Evolutionary conservation across 2,888 invertebrate genomes (phyloP).

Genomic region (Parapristionchus giblindavisi): DNA sequence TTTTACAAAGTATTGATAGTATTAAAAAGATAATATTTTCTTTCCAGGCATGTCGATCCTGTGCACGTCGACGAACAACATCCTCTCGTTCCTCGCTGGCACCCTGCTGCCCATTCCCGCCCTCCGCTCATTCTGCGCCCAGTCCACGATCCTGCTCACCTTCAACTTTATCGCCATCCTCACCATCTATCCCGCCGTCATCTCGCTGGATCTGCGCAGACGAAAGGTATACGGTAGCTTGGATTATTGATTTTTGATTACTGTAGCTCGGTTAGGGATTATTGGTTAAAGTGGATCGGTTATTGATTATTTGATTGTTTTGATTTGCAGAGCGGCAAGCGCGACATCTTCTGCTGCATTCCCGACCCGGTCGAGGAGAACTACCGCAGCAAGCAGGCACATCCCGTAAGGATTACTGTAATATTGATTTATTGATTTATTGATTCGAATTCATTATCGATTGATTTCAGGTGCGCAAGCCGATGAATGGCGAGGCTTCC

Average conservation of each 20-base stretch:
- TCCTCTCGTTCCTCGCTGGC: constrained; percentile 87
- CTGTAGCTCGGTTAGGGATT: not conserved
- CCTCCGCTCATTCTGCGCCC: constrained; percentile 85
- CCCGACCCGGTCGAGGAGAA: constrained; percentile 58
- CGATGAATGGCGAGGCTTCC: constrained; percentile 27
- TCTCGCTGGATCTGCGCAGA: constrained; percentile 54
- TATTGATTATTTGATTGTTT: not conserved
- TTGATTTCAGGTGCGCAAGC: constrained; percentile 33
- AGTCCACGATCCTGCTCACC: constrained; percentile 84
- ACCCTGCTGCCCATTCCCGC: constrained; percentile 92
- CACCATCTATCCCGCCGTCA: constrained; percentile 89
- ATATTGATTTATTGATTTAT: not conserved
- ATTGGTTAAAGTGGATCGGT: no score
- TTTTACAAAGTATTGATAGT: no score
- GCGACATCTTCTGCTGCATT: constrained; percentile 85
- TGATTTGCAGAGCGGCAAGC: constrained; percentile 75
- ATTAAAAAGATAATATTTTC: no score
- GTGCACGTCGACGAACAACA: constrained; percentile 85
- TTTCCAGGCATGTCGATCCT: constrained; percentile 78
- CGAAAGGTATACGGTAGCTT: constrained; percentile 38
- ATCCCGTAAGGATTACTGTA: constrained; percentile 33
- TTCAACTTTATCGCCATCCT: constrained; percentile 89
- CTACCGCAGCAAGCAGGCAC: constrained; percentile 54
- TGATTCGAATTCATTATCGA: not conserved
- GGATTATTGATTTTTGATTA: not conserved